These are phyloP conservation scores for Dreissena polymorpha DNA, from an alignment of 1,140 invertebrate genomes.

Conservation along the genomic window DNA sequence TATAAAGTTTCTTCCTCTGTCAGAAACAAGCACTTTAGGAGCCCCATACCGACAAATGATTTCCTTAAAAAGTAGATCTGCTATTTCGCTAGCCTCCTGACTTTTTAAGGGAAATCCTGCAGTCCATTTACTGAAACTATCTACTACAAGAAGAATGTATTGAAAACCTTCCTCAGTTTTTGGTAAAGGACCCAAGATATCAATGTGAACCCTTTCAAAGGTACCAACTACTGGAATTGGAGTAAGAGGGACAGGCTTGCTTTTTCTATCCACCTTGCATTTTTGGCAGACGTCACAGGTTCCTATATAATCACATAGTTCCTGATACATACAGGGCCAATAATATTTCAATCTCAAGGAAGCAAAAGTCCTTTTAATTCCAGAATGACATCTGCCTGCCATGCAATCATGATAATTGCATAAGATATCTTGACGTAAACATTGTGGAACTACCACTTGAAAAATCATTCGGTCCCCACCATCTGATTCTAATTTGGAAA, in stretches of 20 bases:
- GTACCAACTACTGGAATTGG: slow-evolving; percentile 55
- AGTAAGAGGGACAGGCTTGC: slow-evolving; percentile 43
- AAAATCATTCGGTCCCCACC: slow-evolving; percentile 6
- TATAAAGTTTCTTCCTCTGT: slow-evolving; percentile 60
- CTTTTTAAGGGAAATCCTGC: slow-evolving; percentile 46
- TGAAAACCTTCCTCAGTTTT: slow-evolving; percentile 51
- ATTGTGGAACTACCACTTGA: slow-evolving; percentile 50
- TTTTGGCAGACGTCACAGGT: slow-evolving; percentile 62
- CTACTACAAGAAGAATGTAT: slow-evolving; percentile 57
- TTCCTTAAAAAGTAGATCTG: slow-evolving; percentile 46
- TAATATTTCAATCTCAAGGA: slow-evolving; percentile 58
- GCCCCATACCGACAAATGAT: slow-evolving; percentile 56
- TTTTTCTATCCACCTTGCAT: slow-evolving; percentile 41
- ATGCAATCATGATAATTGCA: slow-evolving; percentile 59
- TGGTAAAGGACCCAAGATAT: slow-evolving; percentile 60
- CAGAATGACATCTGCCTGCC: slow-evolving; percentile 58
- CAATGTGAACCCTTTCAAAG: slow-evolving; percentile 58
- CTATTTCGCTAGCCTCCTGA: slow-evolving; percentile 42
- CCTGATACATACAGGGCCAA: slow-evolving; percentile 59
- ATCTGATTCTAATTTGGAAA: not conserved
- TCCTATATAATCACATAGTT: too few species aligned
- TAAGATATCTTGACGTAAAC: slow-evolving; percentile 44
- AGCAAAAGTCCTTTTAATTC: slow-evolving; percentile 50
- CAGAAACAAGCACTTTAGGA: slow-evolving; percentile 44
- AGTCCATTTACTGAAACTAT: slow-evolving; percentile 55